Conservation (phyloP, 2,888 invertebrate genomes). For the Chalcis sispes region DNA sequence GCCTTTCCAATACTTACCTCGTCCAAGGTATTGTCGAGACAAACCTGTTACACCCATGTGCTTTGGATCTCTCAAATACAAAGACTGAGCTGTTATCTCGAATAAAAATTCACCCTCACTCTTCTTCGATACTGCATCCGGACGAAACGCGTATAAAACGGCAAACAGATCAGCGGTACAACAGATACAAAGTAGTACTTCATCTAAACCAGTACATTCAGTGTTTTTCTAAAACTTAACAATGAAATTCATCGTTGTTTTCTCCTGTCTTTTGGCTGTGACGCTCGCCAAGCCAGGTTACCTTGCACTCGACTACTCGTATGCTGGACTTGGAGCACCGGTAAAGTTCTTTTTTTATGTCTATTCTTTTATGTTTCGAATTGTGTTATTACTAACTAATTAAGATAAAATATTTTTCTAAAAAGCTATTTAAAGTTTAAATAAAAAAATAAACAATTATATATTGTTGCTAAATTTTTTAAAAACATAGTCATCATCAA, state of each 20-base stretch:
- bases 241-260: constrained; percentile 58
- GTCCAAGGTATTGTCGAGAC: too few species aligned
- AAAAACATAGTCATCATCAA: too few species aligned
- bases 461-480: too few species aligned
- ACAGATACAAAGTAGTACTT: constrained; percentile 39
- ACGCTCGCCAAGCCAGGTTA: constrained; percentile 60
- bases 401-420: too few species aligned
- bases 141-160: constrained; percentile 47
- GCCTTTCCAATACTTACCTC: too few species aligned
- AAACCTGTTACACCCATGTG: too few species aligned
- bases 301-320: not conserved
- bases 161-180: constrained; percentile 22
- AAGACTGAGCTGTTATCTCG: constrained; percentile 13
- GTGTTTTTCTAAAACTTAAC: not conserved
- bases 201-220: not conserved
- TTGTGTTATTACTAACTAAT: too few species aligned
- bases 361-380: not conserved
- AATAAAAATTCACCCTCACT: constrained; percentile 32
- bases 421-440: too few species aligned
- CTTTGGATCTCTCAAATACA: too few species aligned
- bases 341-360: constrained; percentile 25
- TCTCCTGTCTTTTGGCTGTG: constrained; percentile 56
- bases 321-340: constrained; percentile 52
- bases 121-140: not conserved
- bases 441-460: too few species aligned